A percentile compares a stretch with the other conserved stretches of the same genome.
Conservation (phyloP, 2,797 vertebrate genomes). For the Decapterus maruadsi region DNA sequence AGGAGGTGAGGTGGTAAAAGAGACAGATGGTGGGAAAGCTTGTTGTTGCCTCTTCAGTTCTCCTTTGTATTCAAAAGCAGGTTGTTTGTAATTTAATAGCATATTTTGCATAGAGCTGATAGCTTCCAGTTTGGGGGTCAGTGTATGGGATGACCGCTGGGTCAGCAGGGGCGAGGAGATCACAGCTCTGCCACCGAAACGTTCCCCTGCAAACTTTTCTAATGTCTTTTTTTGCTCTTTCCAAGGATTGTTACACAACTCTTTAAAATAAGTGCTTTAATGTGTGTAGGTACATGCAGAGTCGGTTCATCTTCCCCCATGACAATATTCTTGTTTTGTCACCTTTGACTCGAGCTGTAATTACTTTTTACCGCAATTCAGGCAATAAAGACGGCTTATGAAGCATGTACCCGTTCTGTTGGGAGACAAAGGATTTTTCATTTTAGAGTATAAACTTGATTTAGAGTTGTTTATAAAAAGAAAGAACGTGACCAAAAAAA, state of each 20-base stretch:
- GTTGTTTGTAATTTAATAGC: slow-evolving; percentile 60
- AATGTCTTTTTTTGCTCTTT: slow-evolving; percentile 13
- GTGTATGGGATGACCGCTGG: slow-evolving; percentile 32
- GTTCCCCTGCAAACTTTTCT: slow-evolving; percentile 39
- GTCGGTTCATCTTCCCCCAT: background rate
- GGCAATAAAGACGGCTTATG: background rate
- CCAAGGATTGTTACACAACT: slow-evolving; percentile 39
- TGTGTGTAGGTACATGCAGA: background rate
- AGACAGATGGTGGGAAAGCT: slow-evolving; percentile 66
- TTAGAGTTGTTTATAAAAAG: background rate
- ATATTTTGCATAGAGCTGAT: slow-evolving; percentile 65
- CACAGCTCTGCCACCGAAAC: slow-evolving; percentile 26
- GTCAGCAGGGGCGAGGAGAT: slow-evolving; percentile 46
- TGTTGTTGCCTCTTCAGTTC: slow-evolving; percentile 52
- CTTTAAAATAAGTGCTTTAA: slow-evolving; percentile 1
- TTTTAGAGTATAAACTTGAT: background rate
- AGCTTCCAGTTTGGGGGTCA: slow-evolving; percentile 36
- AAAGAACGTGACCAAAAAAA: background rate
- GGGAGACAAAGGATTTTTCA: background rate
- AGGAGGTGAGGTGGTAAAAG: slow-evolving; percentile 46
- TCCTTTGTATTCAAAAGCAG: slow-evolving; percentile 56
- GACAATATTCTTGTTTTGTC: background rate
- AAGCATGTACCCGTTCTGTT: background rate
- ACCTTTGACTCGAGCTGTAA: slow-evolving; percentile 7
- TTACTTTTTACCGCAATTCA: slow-evolving; percentile 8